Percentiles rank a stretch among this genome's conserved stretches.
These are phyloP conservation scores for Ecdyonurus torrentis DNA, from an alignment of 2,888 invertebrate genomes.

Conservation along the genomic window DNA sequence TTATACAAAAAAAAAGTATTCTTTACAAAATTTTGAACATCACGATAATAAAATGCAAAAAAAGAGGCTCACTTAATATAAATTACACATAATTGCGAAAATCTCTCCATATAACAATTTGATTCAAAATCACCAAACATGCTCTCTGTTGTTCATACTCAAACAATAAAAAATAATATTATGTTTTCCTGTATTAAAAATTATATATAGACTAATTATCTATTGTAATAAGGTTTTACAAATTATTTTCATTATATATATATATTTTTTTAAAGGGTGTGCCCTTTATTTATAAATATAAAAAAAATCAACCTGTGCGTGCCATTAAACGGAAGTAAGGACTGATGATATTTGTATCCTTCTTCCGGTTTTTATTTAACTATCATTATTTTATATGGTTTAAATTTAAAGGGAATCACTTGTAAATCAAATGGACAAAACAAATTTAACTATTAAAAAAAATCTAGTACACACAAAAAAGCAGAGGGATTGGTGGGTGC, in stretches of 20 bases:
- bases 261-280: not conserved
- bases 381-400: too few relatives aligned
- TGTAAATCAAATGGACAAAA: not conserved
- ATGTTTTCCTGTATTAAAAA: not conserved
- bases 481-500: not conserved
- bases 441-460: not conserved
- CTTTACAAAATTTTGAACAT: too few relatives aligned
- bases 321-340: not conserved
- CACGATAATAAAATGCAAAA: too few relatives aligned
- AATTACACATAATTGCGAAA: too few relatives aligned
- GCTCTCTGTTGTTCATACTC: too few relatives aligned
- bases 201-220: not conserved
- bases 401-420: not conserved
- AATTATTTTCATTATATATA: too few relatives aligned
- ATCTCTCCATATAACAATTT: too few relatives aligned
- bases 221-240: not conserved
- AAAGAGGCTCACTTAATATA: too few relatives aligned
- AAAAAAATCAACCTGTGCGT: not conserved
- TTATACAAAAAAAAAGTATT: too few relatives aligned
- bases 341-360: not conserved
- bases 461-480: not conserved
- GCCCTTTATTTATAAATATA: too few relatives aligned
- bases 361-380: not conserved
- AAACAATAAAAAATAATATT: too few relatives aligned
- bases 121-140: too few relatives aligned